Evolutionary conservation across 1,140 invertebrate genomes (phyloP), one percentile per base, ranked within the genome.

Genomic region (Delia radicum): DNA sequence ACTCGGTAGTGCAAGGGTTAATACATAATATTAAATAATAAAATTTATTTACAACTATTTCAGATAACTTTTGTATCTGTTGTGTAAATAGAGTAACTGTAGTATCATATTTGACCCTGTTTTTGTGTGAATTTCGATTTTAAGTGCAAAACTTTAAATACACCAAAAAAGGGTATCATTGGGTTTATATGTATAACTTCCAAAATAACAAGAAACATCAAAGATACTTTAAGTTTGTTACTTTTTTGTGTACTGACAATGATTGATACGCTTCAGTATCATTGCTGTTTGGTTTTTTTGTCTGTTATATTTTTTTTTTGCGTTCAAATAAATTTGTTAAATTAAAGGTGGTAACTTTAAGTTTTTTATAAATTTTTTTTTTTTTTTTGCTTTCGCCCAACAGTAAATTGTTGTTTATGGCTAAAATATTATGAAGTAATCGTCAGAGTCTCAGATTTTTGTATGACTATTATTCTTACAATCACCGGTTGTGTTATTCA

Each of bases 301-400:
- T 26, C 21, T 63, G 3, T 63, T 74, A 37, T 33, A 13, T 28
- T 74, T 27, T 74, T 74, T 61, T 74, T 74, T 37, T 31, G 31
- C 21, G 6, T 55, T 55, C 48, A 61, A 61, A 61, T 24, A 61
- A 26, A 26, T 24, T 61, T 65, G 24, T 65, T 65, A 65, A 29
- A 65, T 65, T 65, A 65, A 28, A 29, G 62, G 62, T 65, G 62
- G 62, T 65, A 28, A 65, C 62, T 28, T 65, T 29, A 26, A 27
- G 18, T 76, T 72, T 67, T 31, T 15, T 67, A 12, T 62, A 48
- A 74, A 76, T 72, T 74, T 73, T 78, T 74, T 79, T 77, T 80
- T 76, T 77, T 18, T 55, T 55, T 55, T 55, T 2, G 5, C 24
- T 21, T 55, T 55, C 8, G 13, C 8, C 8, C 8, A 21, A 55